Conservation (phyloP, 2,113 vertebrate species). For the Ceuthmochares aereus region DNA sequence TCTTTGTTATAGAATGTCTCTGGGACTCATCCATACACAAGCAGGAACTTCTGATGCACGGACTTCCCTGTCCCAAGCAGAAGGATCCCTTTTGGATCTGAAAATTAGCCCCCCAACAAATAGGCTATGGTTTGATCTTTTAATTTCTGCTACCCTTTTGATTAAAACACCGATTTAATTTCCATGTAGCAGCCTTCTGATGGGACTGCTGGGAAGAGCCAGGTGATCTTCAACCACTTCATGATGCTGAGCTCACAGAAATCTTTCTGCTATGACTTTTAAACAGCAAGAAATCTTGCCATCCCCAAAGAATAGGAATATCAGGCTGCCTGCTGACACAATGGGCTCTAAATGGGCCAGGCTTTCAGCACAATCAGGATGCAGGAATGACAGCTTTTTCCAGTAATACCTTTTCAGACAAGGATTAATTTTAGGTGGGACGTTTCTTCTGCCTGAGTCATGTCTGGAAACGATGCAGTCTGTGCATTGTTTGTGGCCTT, state of each 20-base stretch:
- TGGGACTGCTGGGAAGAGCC: neutral
- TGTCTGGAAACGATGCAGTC: rapidly evolving
- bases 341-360: neutral
- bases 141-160: neutral
- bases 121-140: neutral
- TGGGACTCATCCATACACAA: neutral
- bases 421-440: neutral
- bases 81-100: neutral
- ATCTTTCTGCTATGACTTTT: neutral
- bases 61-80: rapidly evolving
- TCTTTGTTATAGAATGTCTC: rapidly evolving
- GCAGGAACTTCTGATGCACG: neutral
- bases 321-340: neutral
- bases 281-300: neutral
- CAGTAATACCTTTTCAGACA: neutral
- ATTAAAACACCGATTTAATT: neutral
- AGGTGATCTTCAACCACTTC: neutral
- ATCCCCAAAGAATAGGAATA: neutral
- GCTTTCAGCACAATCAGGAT: conserved; percentile 17
- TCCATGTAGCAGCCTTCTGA: rapidly evolving
- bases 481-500: neutral
- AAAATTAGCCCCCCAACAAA: neutral
- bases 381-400: neutral
- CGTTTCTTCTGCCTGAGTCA: neutral
- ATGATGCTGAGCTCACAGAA: neutral